Evolutionary conservation across 2,888 invertebrate species (phyloP), one percentile per base, ranked within the genome.

Genomic region (Cephus sareptanus): DNA sequence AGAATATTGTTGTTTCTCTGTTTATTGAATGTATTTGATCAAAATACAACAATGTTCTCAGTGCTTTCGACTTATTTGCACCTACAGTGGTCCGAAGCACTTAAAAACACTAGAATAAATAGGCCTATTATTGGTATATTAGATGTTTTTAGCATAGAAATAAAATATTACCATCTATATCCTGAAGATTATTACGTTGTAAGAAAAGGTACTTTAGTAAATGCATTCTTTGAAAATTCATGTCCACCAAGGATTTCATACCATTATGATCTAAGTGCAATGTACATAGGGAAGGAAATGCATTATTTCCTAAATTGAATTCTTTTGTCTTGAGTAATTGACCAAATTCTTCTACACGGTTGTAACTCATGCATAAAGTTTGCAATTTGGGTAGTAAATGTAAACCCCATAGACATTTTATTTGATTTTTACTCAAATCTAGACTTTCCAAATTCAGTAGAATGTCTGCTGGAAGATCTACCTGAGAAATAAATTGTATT

Each of bases 191-290:
- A 77, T 86, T 86, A 75, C 84, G 75, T 75, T 87, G 84, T 74
- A 86, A 75, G 79, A 85, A 86, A 69, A 86, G 73, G 70, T 85
- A 80, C 76, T 84, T 82, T 34, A 86, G 80, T 4, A 75, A 40
- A n/a, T 83, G 85, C 76, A 84, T 80, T 73, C 77, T 78, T 35
- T 78, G 74, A 31, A 82, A 70, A 30, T 74, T 76, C 11, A 81
- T 56, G 74, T 80, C 80, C 33, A 73, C 74, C 37, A 85, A 71
- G 15, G 83, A 81, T 30, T 78, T 70, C 69, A 86, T 83, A 69
- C 75, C 75, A 77, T 86, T 86, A 69, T 87, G 83, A 81, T 86
- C 85, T 69, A 85, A 79, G 40, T 85, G 80, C 34, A 86, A 80
- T 68, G 82, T 83, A 1, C 70, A 80, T 34, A 87, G 74, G 70